Percentiles rank a stretch among this genome's conserved stretches.
These are phyloP conservation scores for Daktulosphaira vitifoliae DNA, from an alignment of 1,140 invertebrate genomes.

Conservation along the genomic window DNA sequence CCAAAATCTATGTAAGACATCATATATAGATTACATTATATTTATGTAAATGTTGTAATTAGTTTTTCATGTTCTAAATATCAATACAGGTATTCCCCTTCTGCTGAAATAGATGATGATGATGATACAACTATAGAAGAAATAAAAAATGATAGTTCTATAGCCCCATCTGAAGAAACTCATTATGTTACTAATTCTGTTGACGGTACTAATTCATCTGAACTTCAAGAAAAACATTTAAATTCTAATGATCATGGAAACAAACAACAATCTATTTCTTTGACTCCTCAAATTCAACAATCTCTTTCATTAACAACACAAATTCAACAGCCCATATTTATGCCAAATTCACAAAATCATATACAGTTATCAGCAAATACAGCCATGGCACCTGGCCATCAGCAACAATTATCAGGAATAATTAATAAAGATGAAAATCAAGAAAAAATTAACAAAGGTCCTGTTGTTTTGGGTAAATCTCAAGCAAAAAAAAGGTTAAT, in stretches of 20 bases:
- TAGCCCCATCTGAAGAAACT: background rate
- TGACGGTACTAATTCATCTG: too few relatives aligned
- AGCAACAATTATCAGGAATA: background rate
- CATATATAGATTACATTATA: too few relatives aligned
- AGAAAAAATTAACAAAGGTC: constrained; percentile 13
- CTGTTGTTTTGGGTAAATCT: constrained; percentile 38
- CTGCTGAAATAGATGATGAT: constrained; percentile 19
- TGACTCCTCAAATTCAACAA: background rate
- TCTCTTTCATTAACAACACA: background rate
- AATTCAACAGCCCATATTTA: background rate
- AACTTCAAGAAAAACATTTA: too few relatives aligned
- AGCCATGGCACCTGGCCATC: background rate
- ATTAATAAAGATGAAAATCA: constrained; percentile 8
- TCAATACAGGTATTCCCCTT: constrained; percentile 16
- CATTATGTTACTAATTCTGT: background rate
- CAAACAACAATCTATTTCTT: background rate
- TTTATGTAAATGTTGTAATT: too few relatives aligned
- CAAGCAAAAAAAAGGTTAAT: constrained; percentile 43
- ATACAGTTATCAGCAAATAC: background rate
- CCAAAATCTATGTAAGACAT: too few relatives aligned
- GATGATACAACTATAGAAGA: background rate
- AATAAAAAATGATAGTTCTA: background rate
- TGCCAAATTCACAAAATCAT: background rate
- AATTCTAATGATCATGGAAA: too few relatives aligned
- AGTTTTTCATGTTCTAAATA: too few relatives aligned